These are phyloP conservation scores for Ibidorhyncha struthersii DNA, from an alignment of 2,113 vertebrate species.

Conservation along the genomic window DNA sequence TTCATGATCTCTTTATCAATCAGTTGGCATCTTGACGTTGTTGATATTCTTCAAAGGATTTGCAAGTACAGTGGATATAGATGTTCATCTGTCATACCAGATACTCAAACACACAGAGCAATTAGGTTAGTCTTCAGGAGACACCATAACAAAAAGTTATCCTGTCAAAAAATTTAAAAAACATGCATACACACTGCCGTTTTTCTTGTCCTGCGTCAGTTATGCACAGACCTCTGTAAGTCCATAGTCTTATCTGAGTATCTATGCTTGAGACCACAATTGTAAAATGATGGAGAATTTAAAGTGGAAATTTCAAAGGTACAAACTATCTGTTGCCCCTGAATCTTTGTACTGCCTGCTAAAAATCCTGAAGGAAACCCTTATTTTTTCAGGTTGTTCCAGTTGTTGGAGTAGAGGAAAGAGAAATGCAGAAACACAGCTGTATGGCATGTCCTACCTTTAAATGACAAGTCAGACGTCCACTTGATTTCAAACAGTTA, in stretches of 20 bases:
- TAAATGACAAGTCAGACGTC: background rate
- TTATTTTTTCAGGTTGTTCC: background rate
- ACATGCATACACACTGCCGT: rapidly evolving
- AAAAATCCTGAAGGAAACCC: background rate
- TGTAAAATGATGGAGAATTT: background rate
- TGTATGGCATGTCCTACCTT: background rate
- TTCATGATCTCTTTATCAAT: background rate
- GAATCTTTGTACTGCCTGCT: background rate
- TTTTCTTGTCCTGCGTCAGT: background rate
- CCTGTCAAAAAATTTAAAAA: background rate
- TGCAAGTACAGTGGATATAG: background rate
- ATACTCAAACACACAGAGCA: background rate
- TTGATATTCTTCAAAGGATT: background rate
- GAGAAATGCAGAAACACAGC: background rate
- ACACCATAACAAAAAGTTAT: background rate
- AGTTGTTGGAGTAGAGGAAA: background rate
- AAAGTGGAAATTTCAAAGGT: background rate
- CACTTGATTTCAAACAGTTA: background rate
- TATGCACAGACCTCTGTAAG: background rate
- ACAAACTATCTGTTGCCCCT: background rate
- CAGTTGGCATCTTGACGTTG: background rate
- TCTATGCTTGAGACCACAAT: background rate
- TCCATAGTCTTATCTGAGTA: background rate
- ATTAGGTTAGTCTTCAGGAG: background rate
- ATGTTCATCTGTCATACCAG: background rate